Conservation (phyloP, 2,797 vertebrate species). For the Hippoglossus hippoglossus region DNA sequence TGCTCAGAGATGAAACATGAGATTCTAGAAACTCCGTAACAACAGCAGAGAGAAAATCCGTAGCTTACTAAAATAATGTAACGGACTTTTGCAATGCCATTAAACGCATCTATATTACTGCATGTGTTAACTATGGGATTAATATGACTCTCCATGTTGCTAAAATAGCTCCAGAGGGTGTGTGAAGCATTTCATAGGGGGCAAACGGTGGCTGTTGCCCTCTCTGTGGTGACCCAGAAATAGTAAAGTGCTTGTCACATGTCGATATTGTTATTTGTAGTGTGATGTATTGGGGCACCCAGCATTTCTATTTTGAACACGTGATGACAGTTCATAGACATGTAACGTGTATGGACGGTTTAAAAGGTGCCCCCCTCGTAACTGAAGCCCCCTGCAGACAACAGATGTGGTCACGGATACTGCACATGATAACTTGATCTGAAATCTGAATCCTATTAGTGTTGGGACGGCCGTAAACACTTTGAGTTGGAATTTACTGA, state of each 20-base stretch:
- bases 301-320: slow-evolving; percentile 50
- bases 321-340: slow-evolving; percentile 65
- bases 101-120: slow-evolving; percentile 9
- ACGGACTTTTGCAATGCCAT: slow-evolving; percentile 13
- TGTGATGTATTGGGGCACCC: slow-evolving; percentile 29
- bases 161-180: slow-evolving; percentile 49
- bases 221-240: slow-evolving; percentile 38
- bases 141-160: slow-evolving; percentile 18
- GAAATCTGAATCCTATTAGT: slow-evolving; percentile 36
- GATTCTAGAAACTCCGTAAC: background rate
- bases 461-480: slow-evolving; percentile 15
- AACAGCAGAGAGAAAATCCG: background rate
- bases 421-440: slow-evolving; percentile 43
- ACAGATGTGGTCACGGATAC: slow-evolving; percentile 58
- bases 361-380: slow-evolving; percentile 34
- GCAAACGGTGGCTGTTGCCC: slow-evolving; percentile 35
- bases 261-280: slow-evolving; percentile 55
- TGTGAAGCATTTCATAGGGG: slow-evolving; percentile 44
- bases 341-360: slow-evolving; percentile 38
- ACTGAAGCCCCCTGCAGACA: slow-evolving; percentile 40
- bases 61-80: background rate
- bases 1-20: slow-evolving; percentile 9
- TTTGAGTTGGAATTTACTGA: slow-evolving; percentile 5
- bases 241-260: slow-evolving; percentile 43
- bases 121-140: background rate